These are phyloP conservation scores for Drosophila vallismaia DNA, from an alignment of 2,888 invertebrate genomes.

Conservation along the genomic window DNA sequence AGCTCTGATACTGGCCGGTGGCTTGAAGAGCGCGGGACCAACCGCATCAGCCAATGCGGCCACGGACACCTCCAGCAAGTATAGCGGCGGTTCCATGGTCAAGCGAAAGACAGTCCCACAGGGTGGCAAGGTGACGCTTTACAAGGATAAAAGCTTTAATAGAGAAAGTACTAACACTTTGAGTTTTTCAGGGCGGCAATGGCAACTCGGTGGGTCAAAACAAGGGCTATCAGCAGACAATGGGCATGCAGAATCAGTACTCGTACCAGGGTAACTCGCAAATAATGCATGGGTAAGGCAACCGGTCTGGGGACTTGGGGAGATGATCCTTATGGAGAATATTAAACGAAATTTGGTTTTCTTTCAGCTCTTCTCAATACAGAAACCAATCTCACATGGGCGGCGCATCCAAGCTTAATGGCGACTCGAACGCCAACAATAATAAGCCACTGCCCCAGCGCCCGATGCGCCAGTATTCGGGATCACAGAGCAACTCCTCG, in stretches of 20 bases:
- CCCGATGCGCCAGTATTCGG: slow-evolving; percentile 81
- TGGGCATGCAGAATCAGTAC: slow-evolving; percentile 77
- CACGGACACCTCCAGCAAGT: slow-evolving; percentile 72
- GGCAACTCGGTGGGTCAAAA: slow-evolving; percentile 53
- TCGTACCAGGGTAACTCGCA: slow-evolving; percentile 77
- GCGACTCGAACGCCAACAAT: slow-evolving; percentile 79
- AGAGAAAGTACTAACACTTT: slow-evolving; percentile 30
- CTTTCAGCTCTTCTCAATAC: slow-evolving; percentile 71
- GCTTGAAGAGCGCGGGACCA: slow-evolving; percentile 54
- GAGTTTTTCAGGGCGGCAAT: slow-evolving; percentile 50
- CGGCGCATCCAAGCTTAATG: slow-evolving; percentile 81
- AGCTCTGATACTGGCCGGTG: slow-evolving; percentile 60
- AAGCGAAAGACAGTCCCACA: slow-evolving; percentile 87
- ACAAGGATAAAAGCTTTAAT: slow-evolving; percentile 5
- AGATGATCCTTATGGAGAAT: too few species aligned
- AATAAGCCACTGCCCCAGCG: slow-evolving; percentile 82
- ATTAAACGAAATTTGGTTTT: not conserved
- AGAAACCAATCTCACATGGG: slow-evolving; percentile 76
- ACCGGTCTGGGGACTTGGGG: too few species aligned
- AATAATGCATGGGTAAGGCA: slow-evolving; percentile 67
- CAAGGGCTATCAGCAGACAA: slow-evolving; percentile 73
- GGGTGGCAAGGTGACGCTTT: slow-evolving; percentile 44
- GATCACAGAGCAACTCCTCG: slow-evolving; percentile 75
- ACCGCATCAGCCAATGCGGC: slow-evolving; percentile 52
- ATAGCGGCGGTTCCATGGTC: slow-evolving; percentile 86